Evolutionary conservation across 1,140 invertebrate species (phyloP).

Genomic region (Apis laboriosa): DNA sequence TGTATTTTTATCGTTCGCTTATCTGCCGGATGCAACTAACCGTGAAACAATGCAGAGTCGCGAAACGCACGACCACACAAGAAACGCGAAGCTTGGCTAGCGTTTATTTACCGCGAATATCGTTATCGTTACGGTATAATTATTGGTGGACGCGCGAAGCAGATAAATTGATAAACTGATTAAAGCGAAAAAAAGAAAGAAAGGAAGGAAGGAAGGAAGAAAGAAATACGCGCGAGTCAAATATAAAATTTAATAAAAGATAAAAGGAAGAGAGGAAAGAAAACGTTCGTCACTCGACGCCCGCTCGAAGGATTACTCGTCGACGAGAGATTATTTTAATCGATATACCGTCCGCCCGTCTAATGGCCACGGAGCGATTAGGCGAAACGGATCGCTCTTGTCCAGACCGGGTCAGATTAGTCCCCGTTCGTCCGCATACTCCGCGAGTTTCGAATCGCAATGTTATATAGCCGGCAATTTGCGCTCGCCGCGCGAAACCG

Average conservation of each 20-base stretch:
- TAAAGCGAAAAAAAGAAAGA: neutral
- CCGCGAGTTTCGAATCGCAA: slow-evolving; percentile 46
- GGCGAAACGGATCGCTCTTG: slow-evolving; percentile 54
- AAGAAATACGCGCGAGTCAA: too few relatives aligned
- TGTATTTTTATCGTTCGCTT: slow-evolving; percentile 13
- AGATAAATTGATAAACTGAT: too few relatives aligned
- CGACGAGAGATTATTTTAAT: slow-evolving; percentile 54
- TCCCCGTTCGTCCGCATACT: slow-evolving; percentile 36
- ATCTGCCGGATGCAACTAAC: slow-evolving; percentile 7
- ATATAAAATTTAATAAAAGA: too few relatives aligned
- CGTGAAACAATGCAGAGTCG: slow-evolving; percentile 9
- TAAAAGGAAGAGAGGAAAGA: too few relatives aligned
- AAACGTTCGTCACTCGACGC: neutral
- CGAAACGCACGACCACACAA: neutral
- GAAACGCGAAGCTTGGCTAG: neutral
- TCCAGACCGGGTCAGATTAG: slow-evolving; percentile 53
- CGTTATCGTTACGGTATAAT: neutral
- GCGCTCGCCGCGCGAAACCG: slow-evolving; percentile 44
- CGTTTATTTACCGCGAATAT: neutral
- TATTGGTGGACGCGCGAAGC: neutral
- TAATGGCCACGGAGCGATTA: slow-evolving; percentile 57
- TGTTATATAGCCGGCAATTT: slow-evolving; percentile 56
- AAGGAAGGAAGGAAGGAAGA: neutral
- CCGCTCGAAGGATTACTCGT: slow-evolving; percentile 14
- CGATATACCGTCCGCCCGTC: slow-evolving; percentile 41